phyloP scores from a whole-genome alignment of 2,113 vertebrate genomes.

The Macquaria australasica region DNA sequence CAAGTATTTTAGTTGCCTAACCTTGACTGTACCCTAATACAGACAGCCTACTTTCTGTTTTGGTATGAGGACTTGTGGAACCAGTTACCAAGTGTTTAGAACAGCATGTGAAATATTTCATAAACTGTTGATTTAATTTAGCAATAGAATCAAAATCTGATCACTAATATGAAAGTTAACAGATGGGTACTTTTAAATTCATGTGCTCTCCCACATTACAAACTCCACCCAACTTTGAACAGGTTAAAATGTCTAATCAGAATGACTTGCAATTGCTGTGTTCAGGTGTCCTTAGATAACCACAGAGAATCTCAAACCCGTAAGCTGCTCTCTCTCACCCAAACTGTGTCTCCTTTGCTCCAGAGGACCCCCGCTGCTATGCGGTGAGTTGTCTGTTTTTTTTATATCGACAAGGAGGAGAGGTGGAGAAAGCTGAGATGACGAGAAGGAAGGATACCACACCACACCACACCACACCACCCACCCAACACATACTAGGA shows the following conservation, averaged over 20 bases:
- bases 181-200: background rate
- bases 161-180: background rate
- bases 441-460: slow-evolving; percentile 42
- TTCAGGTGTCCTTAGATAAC: slow-evolving; percentile 39
- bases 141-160: background rate
- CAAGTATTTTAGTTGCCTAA: background rate
- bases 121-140: background rate
- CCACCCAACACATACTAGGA: slow-evolving; percentile 69
- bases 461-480: slow-evolving; percentile 29
- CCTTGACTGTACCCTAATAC: background rate
- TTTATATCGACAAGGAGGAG: slow-evolving; percentile 73
- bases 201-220: background rate
- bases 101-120: background rate
- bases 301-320: slow-evolving; percentile 17
- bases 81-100: background rate
- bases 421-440: slow-evolving; percentile 77
- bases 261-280: background rate
- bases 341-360: slow-evolving; percentile 34
- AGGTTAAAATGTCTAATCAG: background rate
- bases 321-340: background rate
- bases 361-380: slow-evolving; percentile 47
- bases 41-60: background rate
- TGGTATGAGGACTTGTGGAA: background rate
- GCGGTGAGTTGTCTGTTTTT: slow-evolving; percentile 71
- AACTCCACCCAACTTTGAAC: background rate